Base-by-base conservation (phyloP, 2,797 vertebrate species). In the Buphagus erythrorhynchus region DNA sequence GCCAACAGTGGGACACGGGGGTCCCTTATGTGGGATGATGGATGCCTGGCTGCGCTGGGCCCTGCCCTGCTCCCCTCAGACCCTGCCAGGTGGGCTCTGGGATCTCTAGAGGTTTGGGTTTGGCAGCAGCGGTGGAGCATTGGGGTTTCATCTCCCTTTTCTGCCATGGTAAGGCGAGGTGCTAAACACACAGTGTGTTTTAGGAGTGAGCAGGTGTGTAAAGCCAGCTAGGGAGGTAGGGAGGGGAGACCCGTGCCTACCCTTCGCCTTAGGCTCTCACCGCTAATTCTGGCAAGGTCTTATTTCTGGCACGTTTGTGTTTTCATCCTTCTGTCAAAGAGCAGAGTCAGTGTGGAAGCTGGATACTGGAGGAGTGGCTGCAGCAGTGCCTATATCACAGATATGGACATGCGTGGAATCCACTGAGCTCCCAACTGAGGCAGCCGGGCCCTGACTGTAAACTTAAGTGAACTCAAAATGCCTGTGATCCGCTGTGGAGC, bases 321-420 rank as follows among this genome's bases (percentile, higher is more conserved):
- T 80, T 71, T 38, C 43, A 36, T 28, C 51, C 31, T 38, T 31
- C 11, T 25, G 10, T 33, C 9, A 48, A 48, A 46, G 29, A 1
- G 3, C 51, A 7, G 43, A 17, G 67, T 33, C 57, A 5, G 40
- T 0, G n/a, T n/a, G 46, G 40, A 40, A 73, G 55, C 42, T 13
- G 54, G 58, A 5, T 14, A 0, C 36, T 38, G 5, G 63, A 66
- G 63, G 62, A 76, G 9, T 0, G 28, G 35, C 38, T 5, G 3
- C 1, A 4, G 78, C 59, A 1, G 1, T 74, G 65, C 14, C 62
- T 51, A 19, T 51, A n/a, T 17, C 2, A 3, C 28, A n/a, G 16
- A 76, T 9, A 15, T 0, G 5, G 25, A 8, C 29, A 21, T 3
- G 2, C 10, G 1, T 17, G 61, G 35, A 24, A 71, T 8, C 40